phyloP scores from a whole-genome alignment of 2,113 vertebrate species.

The Eretmochelys imbricata region DNA sequence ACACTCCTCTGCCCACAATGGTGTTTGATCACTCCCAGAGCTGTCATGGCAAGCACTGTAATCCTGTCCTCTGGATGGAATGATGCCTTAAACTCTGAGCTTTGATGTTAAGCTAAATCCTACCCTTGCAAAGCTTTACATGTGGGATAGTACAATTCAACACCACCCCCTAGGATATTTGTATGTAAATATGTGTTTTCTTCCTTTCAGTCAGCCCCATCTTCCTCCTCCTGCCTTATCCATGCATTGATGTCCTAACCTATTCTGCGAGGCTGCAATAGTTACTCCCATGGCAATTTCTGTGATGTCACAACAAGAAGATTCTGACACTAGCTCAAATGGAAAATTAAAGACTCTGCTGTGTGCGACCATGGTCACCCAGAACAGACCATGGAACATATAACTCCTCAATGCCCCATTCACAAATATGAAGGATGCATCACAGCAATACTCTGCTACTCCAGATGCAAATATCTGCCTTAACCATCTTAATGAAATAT shows the following conservation, averaged over 20 bases:
- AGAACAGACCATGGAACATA: too few relatives aligned
- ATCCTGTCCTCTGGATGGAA: not conserved
- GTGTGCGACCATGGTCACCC: too few relatives aligned
- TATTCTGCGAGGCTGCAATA: not conserved
- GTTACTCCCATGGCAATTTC: not conserved
- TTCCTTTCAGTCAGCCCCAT: not conserved
- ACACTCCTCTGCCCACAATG: not conserved
- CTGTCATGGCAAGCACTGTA: not conserved
- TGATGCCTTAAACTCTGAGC: not conserved
- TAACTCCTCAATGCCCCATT: too few relatives aligned
- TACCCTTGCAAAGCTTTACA: not conserved
- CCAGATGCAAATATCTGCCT: too few relatives aligned
- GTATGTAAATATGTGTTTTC: not conserved
- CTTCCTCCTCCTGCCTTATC: not conserved
- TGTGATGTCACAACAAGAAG: not conserved
- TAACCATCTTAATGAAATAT: too few relatives aligned
- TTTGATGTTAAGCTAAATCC: not conserved
- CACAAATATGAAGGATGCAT: too few relatives aligned
- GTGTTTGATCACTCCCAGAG: not conserved
- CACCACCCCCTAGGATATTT: not conserved
- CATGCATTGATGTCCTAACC: not conserved
- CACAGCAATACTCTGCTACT: too few relatives aligned
- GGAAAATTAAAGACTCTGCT: too few relatives aligned
- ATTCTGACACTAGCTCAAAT: rapidly evolving
- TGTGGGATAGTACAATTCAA: not conserved